Evolutionary conservation across 2,113 vertebrate species (phyloP).

Genomic region (Danio rerio): GRCz12tu NC_133179.1:19026001-19026500

Average conservation of each 20-base stretch:
- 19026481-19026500: conserved; percentile 60
- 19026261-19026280: background rate
- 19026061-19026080: background rate
- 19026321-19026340: conserved; percentile 28
- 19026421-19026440: conserved; percentile 72
- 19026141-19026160: background rate
- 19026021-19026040: background rate
- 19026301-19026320: background rate
- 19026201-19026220: background rate
- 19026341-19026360: conserved; percentile 48
- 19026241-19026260: background rate
- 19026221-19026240: background rate
- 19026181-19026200: background rate
- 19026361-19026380: conserved; percentile 74
- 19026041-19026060: background rate
- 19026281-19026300: background rate
- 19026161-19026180: background rate
- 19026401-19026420: conserved; percentile 59
- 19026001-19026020: conserved; percentile 3
- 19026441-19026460: conserved; percentile 81
- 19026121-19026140: background rate
- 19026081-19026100: background rate
- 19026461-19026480: conserved; percentile 74
- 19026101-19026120: background rate
- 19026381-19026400: conserved; percentile 68